These are phyloP conservation scores for Garrulus glandarius DNA, from an alignment of 2,797 vertebrate genomes.

Conservation along the genomic window DNA sequence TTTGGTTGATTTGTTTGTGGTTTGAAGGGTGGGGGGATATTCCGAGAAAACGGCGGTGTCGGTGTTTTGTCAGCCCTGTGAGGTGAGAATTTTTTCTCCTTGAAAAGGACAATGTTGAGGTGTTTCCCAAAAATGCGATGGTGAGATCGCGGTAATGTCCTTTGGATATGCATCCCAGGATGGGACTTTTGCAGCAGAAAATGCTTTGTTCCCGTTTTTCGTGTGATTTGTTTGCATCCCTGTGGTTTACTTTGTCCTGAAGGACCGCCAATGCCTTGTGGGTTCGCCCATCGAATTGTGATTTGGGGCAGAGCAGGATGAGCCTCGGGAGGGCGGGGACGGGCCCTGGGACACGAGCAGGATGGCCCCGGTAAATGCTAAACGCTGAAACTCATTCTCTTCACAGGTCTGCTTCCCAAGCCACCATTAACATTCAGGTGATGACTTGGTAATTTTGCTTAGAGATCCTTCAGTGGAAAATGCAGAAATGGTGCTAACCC, in stretches of 20 bases:
- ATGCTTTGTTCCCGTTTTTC: neutral
- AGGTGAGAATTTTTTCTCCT: neutral
- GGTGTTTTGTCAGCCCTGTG: neutral
- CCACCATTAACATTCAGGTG: neutral
- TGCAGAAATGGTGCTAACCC: neutral
- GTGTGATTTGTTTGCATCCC: neutral
- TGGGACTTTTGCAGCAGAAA: neutral
- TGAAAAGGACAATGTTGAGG: neutral
- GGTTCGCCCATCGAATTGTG: neutral
- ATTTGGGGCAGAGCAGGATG: neutral
- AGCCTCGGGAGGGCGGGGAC: neutral
- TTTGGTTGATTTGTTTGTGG: neutral
- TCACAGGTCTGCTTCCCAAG: neutral
- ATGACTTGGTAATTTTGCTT: neutral
- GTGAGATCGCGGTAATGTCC: neutral
- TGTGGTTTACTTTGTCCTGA: neutral
- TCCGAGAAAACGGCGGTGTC: neutral
- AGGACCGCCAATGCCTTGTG: neutral
- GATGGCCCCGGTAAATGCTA: rapidly evolving
- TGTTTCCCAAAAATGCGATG: neutral
- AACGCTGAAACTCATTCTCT: neutral
- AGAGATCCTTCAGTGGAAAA: neutral
- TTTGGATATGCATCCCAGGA: neutral
- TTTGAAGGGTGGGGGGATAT: neutral
- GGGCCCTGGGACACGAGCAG: rapidly evolving